Base-by-base conservation (phyloP, 2,113 vertebrate genomes). In the Cercopithecus mona region DNA sequence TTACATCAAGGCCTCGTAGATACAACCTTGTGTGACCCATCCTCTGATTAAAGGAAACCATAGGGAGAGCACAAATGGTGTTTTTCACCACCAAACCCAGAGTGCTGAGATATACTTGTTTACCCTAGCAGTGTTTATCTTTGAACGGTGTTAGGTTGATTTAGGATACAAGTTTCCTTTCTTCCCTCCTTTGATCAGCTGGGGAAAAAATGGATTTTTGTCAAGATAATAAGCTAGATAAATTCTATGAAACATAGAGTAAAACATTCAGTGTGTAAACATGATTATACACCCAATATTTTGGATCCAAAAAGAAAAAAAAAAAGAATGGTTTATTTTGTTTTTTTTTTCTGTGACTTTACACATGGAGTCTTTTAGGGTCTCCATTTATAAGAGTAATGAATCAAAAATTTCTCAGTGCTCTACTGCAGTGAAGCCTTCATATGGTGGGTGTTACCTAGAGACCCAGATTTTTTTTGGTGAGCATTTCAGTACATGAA, bases 401-500 rank as follows among this genome's bases (percentile, higher is more conserved):
- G 93, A 90, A 93, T 86, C 61, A 59, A 64, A 82, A 50, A 12
- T 48, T 43, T 14, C 52, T 79, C 11, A 0, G 8, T 30, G 3
- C 64, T 61, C 5, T 20, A 13, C 18, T 43, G 30, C 35, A 82
- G 16, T 11, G 40, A 83, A 79, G 43, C 45, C 68, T 30, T 97
- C 82, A 73, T 50, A 27, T 82, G 79, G 75, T 81, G 76, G 92
- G 32, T 57, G 64, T 88, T 92, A 85, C 87, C 89, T 94, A 27
- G 92, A 93, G 80, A 70, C 61, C 59, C 40, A 5, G 61, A 40
- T 93, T 85, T 96, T 93, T 93, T 95, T 75, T 82, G 35, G 57
- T 32, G 78, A 95, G 79, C 78, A 92, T 93, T 79, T 96, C 92
- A 94, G 64, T 85, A 94, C 83, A 64, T 78, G 59, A 96, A 87